Base-by-base conservation (phyloP, 2,888 invertebrate genomes). In the Pasiphila rectangulata region DNA sequence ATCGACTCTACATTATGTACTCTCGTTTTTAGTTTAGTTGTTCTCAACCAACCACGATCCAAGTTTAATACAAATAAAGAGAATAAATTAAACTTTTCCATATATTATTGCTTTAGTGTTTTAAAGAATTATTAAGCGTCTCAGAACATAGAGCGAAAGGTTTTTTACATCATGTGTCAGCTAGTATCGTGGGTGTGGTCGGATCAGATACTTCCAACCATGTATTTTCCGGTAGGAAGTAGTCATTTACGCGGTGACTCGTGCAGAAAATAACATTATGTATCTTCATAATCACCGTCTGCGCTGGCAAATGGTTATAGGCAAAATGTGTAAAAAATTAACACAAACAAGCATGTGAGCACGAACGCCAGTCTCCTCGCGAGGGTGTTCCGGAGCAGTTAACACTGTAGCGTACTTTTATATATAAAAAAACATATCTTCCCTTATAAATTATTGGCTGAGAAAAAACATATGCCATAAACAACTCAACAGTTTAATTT, bases 331-430 rank as follows among this genome's bases (percentile, higher is more conserved):
- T 63, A 64, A 63, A 63, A 62, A 64, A 64, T 61, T 17, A 35
- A 47, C 50, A 51, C 52, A 58, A 63, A 70, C 63, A 62, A 55
- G 46, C 45, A 37, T 46, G 53, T 59, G 69, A 63, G 58, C 59
- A 60, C 64, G 60, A 54, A 51, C 52, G 58, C 60, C 77, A 77
- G 80, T 80, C 72, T 65, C 64, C 65, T 47, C 69, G 70, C 71
- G 72, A 61, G 72, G 40, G 43, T 61, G 51, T 59, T 64, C 61
- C 65, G 60, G 69, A 73, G 73, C 60, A 52, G 63, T 59, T n/a
- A 67, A 70, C 70, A 69, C 54, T 63, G 60, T 66, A 69, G 23
- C 17, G n/a, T n/a, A n/a, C n/a, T n/a, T n/a, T n/a, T n/a, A n/a
- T n/a, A n/a, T n/a, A n/a, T n/a, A n/a, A n/a, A n/a, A n/a, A 13